Percentiles rank a stretch among this genome's conserved stretches.
phyloP scores from a whole-genome alignment of 2,888 invertebrate species.

The Trichacis sp. region DNA sequence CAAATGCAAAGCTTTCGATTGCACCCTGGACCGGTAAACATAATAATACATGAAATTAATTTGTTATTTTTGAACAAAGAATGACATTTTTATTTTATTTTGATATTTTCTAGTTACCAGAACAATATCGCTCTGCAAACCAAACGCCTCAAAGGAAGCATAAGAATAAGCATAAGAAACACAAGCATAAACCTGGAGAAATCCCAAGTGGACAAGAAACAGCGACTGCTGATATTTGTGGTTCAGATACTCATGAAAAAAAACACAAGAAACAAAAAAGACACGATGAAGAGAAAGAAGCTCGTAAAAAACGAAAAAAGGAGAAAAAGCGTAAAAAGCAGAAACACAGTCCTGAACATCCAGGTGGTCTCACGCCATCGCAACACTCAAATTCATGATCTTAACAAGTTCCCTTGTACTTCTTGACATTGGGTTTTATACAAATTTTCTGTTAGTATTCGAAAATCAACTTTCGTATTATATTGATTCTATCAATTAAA shows the following conservation, averaged over 20 bases:
- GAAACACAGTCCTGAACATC: constrained; percentile 90
- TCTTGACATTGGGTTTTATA: background rate
- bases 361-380: constrained; percentile 76
- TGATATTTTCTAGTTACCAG: constrained; percentile 86
- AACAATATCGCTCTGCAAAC: constrained; percentile 93
- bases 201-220: constrained; percentile 80
- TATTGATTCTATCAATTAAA: too few relatives aligned
- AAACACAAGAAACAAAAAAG: constrained; percentile 95
- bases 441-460: background rate
- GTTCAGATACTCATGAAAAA: constrained; percentile 89
- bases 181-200: constrained; percentile 90
- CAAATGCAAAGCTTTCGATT: constrained; percentile 93
- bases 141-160: constrained; percentile 93
- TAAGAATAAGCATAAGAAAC: constrained; percentile 95
- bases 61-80: constrained; percentile 17
- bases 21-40: constrained; percentile 88
- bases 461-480: background rate
- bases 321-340: constrained; percentile 96
- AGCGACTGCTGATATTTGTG: constrained; percentile 75
- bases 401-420: constrained; percentile 41
- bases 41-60: too few relatives aligned
- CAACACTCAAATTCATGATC: constrained; percentile 73
- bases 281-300: constrained; percentile 92
- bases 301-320: constrained; percentile 91
- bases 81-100: constrained; percentile 16